Conservation (phyloP, 2,797 vertebrate genomes). For the Scleropages formosus region DNA sequence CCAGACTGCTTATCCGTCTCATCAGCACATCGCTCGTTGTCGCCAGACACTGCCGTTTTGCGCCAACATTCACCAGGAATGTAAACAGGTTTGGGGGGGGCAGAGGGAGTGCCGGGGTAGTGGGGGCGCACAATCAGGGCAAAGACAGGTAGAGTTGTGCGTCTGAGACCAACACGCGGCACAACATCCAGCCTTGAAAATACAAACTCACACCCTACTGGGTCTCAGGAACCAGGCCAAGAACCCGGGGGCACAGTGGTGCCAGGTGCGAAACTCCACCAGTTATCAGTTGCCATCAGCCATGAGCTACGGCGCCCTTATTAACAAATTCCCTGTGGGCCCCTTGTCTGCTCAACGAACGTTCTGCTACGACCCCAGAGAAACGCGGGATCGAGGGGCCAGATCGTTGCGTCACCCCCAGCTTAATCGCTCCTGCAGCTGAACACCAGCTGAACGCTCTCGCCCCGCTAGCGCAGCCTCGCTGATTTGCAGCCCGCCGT, state of each 20-base stretch:
- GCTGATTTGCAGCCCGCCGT: neutral
- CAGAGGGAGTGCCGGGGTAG: neutral
- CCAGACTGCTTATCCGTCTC: slow-evolving; percentile 39
- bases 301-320: no score
- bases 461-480: neutral
- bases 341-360: no score
- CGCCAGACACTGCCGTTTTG: slow-evolving; percentile 39
- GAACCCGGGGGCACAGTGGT: neutral
- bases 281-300: no score
- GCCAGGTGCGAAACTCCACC: neutral
- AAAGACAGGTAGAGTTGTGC: neutral
- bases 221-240: no score
- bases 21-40: slow-evolving; percentile 40
- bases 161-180: neutral
- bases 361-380: no score
- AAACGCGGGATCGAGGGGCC: slow-evolving; percentile 8
- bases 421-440: no score
- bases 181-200: neutral
- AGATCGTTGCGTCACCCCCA: neutral
- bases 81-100: slow-evolving; percentile 39
- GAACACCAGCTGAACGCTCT: no score
- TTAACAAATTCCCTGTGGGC: no score
- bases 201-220: no score
- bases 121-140: neutral
- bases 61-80: slow-evolving; percentile 41